phyloP scores from a whole-genome alignment of 2,797 vertebrate species.

The Trachurus trachurus region DNA sequence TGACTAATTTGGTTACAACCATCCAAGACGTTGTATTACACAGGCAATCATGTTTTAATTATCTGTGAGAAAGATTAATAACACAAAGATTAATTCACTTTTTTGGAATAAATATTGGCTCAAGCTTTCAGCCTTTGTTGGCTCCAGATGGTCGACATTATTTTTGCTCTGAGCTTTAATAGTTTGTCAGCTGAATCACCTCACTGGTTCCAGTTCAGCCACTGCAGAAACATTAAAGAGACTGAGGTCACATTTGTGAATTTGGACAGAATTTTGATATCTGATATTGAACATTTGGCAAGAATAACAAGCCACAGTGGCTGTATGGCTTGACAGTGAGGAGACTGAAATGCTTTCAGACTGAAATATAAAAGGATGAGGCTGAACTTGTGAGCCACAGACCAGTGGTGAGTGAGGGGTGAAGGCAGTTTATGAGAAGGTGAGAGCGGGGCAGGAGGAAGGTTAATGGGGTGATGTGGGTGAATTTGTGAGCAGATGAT shows the following conservation, averaged over 20 bases:
- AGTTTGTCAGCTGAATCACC: neutral
- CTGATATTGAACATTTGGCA: conserved; percentile 15
- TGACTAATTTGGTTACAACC: neutral
- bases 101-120: neutral
- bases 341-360: conserved; percentile 22
- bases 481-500: conserved; percentile 38
- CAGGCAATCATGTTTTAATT: neutral
- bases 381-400: conserved; percentile 3
- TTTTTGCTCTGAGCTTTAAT: conserved; percentile 3
- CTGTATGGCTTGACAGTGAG: conserved; percentile 1
- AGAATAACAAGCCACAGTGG: neutral
- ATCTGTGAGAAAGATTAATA: neutral
- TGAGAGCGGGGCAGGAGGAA: conserved; percentile 17
- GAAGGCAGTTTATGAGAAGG: conserved; percentile 27
- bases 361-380: conserved; percentile 5
- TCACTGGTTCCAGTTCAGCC: neutral
- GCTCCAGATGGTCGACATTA: neutral
- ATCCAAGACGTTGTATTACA: neutral
- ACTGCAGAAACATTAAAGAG: conserved; percentile 3
- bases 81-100: too few species aligned
- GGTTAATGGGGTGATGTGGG: conserved; percentile 29
- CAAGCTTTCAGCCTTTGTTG: neutral
- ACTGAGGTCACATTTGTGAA: neutral
- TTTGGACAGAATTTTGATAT: neutral
- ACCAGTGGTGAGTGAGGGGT: neutral